Conservation (phyloP, 1,140 invertebrate species). For the Cydia pomonella region DNA sequence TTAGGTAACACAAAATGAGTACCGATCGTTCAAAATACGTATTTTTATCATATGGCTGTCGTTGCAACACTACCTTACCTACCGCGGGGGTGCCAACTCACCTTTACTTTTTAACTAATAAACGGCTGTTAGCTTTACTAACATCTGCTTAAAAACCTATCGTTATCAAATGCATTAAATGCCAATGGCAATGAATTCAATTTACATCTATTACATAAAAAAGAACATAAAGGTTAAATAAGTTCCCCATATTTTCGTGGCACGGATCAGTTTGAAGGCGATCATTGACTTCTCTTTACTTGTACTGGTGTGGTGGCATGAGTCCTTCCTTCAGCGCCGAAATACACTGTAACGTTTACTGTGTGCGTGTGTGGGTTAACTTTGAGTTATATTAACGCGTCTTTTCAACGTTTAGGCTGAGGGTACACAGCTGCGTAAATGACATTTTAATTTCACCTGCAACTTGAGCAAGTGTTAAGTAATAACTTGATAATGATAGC, state of each 20-base stretch:
- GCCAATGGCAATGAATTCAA: background rate
- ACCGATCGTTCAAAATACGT: no score
- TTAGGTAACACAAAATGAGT: no score
- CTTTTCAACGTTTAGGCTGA: constrained; percentile 21
- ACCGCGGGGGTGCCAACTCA: background rate
- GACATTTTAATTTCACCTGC: background rate
- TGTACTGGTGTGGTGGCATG: constrained; percentile 41
- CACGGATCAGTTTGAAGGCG: constrained; percentile 48
- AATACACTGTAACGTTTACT: constrained; percentile 34
- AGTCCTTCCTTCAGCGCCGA: constrained; percentile 18
- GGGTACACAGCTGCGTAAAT: background rate
- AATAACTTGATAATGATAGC: background rate
- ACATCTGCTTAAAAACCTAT: background rate
- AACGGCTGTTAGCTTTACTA: background rate
- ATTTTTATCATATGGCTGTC: no score
- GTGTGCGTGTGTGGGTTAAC: constrained; percentile 44
- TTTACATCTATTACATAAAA: background rate
- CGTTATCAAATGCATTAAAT: constrained; percentile 1
- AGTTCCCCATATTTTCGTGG: constrained; percentile 35
- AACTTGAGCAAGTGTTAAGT: background rate
- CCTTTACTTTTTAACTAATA: background rate
- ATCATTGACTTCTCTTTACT: constrained; percentile 46
- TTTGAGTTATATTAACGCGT: constrained; percentile 36
- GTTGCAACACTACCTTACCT: no score
- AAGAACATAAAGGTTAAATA: constrained; percentile 3